Conservation (phyloP, 1,140 invertebrate species). For the Drosophila grimshawi region DNA sequence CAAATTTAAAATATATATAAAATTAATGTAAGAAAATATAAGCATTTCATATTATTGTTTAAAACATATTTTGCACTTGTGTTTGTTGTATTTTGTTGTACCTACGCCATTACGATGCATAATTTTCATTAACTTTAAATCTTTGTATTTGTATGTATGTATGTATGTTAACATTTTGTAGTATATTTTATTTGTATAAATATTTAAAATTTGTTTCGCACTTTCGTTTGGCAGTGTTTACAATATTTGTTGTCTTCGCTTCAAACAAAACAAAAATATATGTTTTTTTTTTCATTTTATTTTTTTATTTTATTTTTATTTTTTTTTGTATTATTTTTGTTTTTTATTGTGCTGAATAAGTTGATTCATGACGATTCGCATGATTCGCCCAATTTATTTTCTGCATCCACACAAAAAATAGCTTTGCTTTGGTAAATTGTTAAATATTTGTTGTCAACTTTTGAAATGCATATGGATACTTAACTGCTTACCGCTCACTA, state of each 20-base stretch:
- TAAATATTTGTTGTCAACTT: conserved; percentile 59
- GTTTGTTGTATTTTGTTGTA: conserved; percentile 56
- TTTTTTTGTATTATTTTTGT: no score
- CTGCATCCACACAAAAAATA: conserved; percentile 49
- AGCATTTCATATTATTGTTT: conserved; percentile 62
- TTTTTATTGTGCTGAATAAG: conserved; percentile 27
- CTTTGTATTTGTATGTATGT: conserved; percentile 34
- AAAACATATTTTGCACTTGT: conserved; percentile 83
- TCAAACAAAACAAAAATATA: conserved; percentile 60
- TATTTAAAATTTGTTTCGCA: conserved; percentile 36
- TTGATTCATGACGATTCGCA: conserved; percentile 26
- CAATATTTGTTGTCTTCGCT: conserved; percentile 43
- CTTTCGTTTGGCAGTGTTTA: conserved; percentile 78
- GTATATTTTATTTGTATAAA: conserved; percentile 21
- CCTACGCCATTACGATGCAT: conserved; percentile 28
- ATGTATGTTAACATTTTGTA: conserved; percentile 39
- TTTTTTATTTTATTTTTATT: no score
- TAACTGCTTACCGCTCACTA: conserved; percentile 33
- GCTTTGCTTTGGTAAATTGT: conserved; percentile 78
- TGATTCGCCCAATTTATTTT: conserved; percentile 29
- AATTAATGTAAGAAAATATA: conserved; percentile 44
- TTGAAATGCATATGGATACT: conserved; percentile 56
- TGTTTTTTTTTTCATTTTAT: conserved; percentile 7
- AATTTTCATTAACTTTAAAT: conserved; percentile 44
- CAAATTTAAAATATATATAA: conserved; percentile 64